phyloP scores from a whole-genome alignment of 2,797 vertebrate species.

The Diplodus sargus region DNA sequence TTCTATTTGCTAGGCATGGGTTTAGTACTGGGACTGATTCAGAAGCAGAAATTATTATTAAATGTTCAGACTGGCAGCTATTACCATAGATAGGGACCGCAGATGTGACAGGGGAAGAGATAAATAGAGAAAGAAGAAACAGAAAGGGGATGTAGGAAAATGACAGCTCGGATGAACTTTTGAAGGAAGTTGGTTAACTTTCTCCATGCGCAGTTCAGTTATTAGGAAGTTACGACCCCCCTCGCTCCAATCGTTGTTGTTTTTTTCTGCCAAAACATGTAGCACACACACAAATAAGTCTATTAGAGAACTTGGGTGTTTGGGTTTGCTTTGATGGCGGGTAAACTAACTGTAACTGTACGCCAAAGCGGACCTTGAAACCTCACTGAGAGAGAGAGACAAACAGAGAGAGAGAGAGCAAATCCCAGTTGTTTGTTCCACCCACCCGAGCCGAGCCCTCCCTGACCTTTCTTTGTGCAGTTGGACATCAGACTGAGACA shows the following conservation, averaged over 20 bases:
- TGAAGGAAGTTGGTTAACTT: slow-evolving; percentile 56
- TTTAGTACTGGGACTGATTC: slow-evolving; percentile 27
- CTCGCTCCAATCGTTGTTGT: slow-evolving; percentile 35
- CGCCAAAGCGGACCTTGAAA: slow-evolving; percentile 72
- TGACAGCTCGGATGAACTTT: slow-evolving; percentile 41
- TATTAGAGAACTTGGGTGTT: slow-evolving; percentile 62
- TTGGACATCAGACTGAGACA: slow-evolving; percentile 72
- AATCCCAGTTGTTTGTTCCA: slow-evolving; percentile 78
- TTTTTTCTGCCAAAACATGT: slow-evolving; percentile 42
- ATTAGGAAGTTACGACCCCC: slow-evolving; percentile 50
- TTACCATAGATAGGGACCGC: background rate
- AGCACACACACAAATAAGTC: slow-evolving; percentile 46
- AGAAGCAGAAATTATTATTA: slow-evolving; percentile 31
- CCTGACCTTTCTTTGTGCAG: slow-evolving; percentile 74
- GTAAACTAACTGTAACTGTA: slow-evolving; percentile 69
- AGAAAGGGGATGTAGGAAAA: slow-evolving; percentile 16
- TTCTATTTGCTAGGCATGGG: slow-evolving; percentile 33
- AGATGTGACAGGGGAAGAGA: slow-evolving; percentile 30
- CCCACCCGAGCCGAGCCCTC: slow-evolving; percentile 72
- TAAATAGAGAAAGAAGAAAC: slow-evolving; percentile 27
- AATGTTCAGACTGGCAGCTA: slow-evolving; percentile 29
- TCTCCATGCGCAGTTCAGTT: slow-evolving; percentile 46
- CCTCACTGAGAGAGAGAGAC: slow-evolving; percentile 56
- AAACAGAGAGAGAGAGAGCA: slow-evolving; percentile 51
- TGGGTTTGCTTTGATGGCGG: slow-evolving; percentile 66